phyloP scores from a whole-genome alignment of 2,113 vertebrate species.

The Psilopsiagon aymara region DNA sequence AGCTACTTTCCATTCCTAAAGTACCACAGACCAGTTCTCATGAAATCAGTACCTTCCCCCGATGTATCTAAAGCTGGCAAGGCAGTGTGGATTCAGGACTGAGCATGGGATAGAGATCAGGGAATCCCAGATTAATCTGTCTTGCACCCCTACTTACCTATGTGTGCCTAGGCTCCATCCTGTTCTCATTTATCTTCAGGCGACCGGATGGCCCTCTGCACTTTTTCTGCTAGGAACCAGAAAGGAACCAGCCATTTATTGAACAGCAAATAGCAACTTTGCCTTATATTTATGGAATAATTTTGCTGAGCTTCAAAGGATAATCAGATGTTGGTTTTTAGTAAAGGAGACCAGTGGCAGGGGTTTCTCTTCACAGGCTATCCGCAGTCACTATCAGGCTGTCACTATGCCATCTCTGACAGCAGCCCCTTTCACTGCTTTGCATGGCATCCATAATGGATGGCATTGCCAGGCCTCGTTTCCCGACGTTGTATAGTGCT shows the following conservation, averaged over 20 bases:
- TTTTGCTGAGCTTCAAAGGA: neutral
- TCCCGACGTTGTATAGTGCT: neutral
- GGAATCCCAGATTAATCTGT: neutral
- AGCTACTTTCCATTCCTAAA: neutral
- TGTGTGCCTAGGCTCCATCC: neutral
- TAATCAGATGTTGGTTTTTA: neutral
- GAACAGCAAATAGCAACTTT: neutral
- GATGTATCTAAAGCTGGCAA: fast-evolving
- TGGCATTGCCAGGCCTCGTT: neutral
- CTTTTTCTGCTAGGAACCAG: neutral
- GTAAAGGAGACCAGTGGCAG: neutral
- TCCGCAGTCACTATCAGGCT: neutral
- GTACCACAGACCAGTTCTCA: neutral
- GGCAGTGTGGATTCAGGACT: neutral
- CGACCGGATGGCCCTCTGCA: fast-evolving
- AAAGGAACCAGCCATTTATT: neutral
- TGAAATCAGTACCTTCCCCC: neutral
- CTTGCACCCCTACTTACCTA: neutral
- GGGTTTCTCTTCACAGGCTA: neutral
- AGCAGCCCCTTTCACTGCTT: neutral
- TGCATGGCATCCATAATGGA: neutral
- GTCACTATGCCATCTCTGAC: neutral
- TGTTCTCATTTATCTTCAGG: neutral
- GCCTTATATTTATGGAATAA: neutral
- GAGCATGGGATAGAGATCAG: neutral